These are phyloP conservation scores for Mactra quadrangularis DNA, from an alignment of 1,140 invertebrate species.

Conservation along the genomic window DNA sequence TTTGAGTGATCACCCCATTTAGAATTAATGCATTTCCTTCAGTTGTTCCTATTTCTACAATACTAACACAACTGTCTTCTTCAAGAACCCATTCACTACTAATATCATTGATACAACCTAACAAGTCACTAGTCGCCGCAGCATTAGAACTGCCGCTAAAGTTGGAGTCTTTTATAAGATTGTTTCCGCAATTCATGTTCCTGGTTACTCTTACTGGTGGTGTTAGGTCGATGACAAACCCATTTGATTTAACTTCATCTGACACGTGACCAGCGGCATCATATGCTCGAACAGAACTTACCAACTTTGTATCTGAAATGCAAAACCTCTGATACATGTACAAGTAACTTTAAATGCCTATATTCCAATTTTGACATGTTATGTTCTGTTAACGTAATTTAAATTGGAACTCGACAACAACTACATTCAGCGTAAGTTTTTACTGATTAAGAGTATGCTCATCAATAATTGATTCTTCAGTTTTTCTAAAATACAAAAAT, in stretches of 20 bases:
- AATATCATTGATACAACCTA: conserved; percentile 15
- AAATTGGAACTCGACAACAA: neutral
- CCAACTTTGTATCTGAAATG: neutral
- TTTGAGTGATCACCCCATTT: conserved; percentile 55
- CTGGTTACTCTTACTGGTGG: conserved; percentile 55
- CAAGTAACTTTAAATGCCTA: neutral
- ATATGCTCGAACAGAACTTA: conserved; percentile 41
- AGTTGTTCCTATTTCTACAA: conserved; percentile 38
- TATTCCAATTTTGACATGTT: neutral
- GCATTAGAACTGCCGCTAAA: conserved; percentile 60
- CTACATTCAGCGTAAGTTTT: neutral
- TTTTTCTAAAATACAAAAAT: neutral
- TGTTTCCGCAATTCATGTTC: conserved; percentile 48
- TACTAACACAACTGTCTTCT: conserved; percentile 37
- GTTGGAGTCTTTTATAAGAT: conserved; percentile 68
- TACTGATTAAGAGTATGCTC: neutral
- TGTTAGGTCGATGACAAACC: conserved; percentile 68
- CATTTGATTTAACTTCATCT: conserved; percentile 67
- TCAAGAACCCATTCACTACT: conserved; percentile 9
- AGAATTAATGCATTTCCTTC: conserved; percentile 50
- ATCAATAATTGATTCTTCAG: neutral
- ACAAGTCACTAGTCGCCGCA: neutral
- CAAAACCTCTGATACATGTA: neutral
- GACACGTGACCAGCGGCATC: conserved; percentile 70
- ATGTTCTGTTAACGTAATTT: neutral